These are phyloP conservation scores for Gambusia holbrooki DNA, from an alignment of 2,113 vertebrate species.

Conservation along the genomic window DNA sequence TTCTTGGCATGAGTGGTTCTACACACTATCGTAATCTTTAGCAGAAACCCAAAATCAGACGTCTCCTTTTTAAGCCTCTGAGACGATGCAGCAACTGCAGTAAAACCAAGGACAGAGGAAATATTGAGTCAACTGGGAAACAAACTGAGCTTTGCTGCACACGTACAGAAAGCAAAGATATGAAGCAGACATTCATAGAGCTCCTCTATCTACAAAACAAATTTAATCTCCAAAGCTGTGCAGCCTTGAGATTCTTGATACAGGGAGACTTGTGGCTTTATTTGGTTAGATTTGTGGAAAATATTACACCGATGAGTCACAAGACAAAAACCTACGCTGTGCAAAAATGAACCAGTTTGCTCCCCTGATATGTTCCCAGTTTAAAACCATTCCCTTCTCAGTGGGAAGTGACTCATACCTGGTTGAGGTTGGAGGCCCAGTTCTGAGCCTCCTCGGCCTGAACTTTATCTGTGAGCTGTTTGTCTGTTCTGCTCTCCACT, in stretches of 20 bases:
- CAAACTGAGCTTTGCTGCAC: not conserved
- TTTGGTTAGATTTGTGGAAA: conserved; percentile 67
- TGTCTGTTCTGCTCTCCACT: conserved; percentile 85
- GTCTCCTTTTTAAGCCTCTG: conserved; percentile 8
- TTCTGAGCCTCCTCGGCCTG: conserved; percentile 93
- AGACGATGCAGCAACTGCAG: conserved; percentile 2
- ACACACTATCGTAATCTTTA: not conserved
- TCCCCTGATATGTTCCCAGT: conserved; percentile 36
- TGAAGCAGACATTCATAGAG: conserved; percentile 4
- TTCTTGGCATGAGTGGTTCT: conserved; percentile 6
- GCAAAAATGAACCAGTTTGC: conserved; percentile 40
- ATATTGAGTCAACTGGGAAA: conserved; percentile 20
- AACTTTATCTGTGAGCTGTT: conserved; percentile 82
- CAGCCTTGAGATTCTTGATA: conserved; percentile 59
- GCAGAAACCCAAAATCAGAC: conserved; percentile 7
- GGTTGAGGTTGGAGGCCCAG: conserved; percentile 97
- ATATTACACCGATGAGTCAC: conserved; percentile 65
- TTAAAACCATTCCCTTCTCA: conserved; percentile 45
- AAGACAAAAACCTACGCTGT: conserved; percentile 33
- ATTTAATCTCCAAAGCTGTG: conserved; percentile 44
- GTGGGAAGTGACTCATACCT: conserved; percentile 86
- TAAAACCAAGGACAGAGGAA: conserved; percentile 16
- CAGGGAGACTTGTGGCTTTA: conserved; percentile 46
- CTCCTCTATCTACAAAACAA: conserved; percentile 28
- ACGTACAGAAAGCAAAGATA: conserved; percentile 12